A percentile compares a stretch with the other conserved stretches of the same genome.
Conservation (phyloP, 2,888 invertebrate species). For the Sesia apiformis region DNA sequence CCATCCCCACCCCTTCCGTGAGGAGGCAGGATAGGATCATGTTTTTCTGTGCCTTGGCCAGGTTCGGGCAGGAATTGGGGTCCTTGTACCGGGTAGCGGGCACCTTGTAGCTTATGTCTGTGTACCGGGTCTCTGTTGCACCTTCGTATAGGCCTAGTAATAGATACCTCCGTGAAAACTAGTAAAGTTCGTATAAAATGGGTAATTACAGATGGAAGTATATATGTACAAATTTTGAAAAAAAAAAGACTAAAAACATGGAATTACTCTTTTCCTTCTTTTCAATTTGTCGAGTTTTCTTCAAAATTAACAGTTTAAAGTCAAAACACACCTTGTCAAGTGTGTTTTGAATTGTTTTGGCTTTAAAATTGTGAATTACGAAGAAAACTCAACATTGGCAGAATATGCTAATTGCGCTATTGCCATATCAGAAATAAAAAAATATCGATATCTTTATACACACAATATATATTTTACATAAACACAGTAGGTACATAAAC, state of each 20-base stretch:
- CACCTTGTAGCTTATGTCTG: slow-evolving; percentile 41
- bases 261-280: too few species aligned
- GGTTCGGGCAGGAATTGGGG: slow-evolving; percentile 25
- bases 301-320: too few species aligned
- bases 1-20: slow-evolving; percentile 80
- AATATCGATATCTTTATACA: too few species aligned
- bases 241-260: too few species aligned
- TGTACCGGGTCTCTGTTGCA: slow-evolving; percentile 49
- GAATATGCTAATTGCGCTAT: too few species aligned
- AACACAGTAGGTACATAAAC: too few species aligned
- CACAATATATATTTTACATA: too few species aligned
- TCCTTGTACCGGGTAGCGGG: slow-evolving; percentile 9
- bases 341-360: too few species aligned
- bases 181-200: background rate
- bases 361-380: too few species aligned
- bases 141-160: slow-evolving; percentile 55
- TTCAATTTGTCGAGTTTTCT: background rate
- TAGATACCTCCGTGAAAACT: background rate
- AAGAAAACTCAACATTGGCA: too few species aligned
- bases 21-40: slow-evolving; percentile 79
- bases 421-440: too few species aligned
- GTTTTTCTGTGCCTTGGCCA: slow-evolving; percentile 75
- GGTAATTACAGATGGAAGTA: background rate
- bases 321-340: too few species aligned
- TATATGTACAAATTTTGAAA: background rate